Evolutionary conservation across 2,888 invertebrate species (phyloP).

Genomic region (Abscondita cerata): DNA sequence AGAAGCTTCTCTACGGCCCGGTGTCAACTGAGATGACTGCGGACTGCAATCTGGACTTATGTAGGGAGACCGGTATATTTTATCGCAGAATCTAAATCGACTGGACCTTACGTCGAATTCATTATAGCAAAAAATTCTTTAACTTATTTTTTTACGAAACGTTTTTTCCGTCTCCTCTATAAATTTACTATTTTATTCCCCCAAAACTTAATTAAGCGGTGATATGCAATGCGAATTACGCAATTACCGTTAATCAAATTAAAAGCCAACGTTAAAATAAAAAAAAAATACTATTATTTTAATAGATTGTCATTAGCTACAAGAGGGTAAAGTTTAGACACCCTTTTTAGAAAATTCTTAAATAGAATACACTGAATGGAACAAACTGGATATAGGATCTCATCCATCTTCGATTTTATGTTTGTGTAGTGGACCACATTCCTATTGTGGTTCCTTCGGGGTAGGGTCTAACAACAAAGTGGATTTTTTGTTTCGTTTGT

Average conservation of each 20-base stretch:
- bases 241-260: too few relatives aligned
- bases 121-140: constrained; percentile 29
- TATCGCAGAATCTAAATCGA: constrained; percentile 51
- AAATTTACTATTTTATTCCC: too few relatives aligned
- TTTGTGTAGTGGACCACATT: constrained; percentile 58
- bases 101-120: constrained; percentile 40
- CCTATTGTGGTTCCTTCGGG: constrained; percentile 48
- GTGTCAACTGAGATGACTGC: constrained; percentile 49
- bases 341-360: constrained; percentile 34
- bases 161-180: background rate
- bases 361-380: constrained; percentile 42
- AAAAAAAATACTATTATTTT: too few relatives aligned
- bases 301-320: too few relatives aligned
- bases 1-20: constrained; percentile 49
- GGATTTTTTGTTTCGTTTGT: constrained; percentile 28
- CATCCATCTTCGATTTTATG: constrained; percentile 56
- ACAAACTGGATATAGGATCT: constrained; percentile 48
- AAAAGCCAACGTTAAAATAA: too few relatives aligned
- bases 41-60: constrained; percentile 41
- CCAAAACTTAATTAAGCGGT: too few relatives aligned
- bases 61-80: constrained; percentile 47
- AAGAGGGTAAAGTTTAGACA: constrained; percentile 2
- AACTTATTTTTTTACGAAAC: constrained; percentile 13
- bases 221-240: too few relatives aligned
- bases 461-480: constrained; percentile 29